Base-by-base conservation (phyloP, 2,888 invertebrate species). In the Trichacis sp. region DNA sequence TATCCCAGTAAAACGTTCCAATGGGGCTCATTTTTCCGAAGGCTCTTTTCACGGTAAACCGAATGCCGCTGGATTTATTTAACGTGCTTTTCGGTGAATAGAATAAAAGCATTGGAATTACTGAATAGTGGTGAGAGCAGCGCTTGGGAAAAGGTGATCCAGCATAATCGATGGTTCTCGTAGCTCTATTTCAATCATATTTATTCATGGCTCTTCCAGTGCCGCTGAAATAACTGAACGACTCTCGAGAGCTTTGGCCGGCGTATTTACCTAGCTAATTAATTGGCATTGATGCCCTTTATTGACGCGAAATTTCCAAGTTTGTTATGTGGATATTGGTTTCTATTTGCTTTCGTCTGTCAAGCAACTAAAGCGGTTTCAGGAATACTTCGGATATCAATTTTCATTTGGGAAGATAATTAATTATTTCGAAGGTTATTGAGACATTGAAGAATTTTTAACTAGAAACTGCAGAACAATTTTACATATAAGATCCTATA, bases 231-330 rank as follows among this genome's bases (percentile, higher is more conserved):
- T 75, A 72, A 70, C 69, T 69, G 57, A 45, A 64, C 55, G 65
- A 62, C 63, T 61, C 60, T 53, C 57, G 69, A 64, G 66, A 58
- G 62, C 33, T 52, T 45, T 19, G 14, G 43, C 30, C 24, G 33
- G 42, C 54, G 54, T 64, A 71, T 73, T 76, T 73, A 68, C 73
- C 47, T 69, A 69, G 48, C 74, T 77, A 79, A 79, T 77, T 78
- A 79, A 79, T 77, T 78, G 74, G 73, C 74, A 75, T 77, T 77
- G 75, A 76, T 78, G 74, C 73, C 64, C 68, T 75, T 67, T 70
- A 73, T 73, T 71, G 73, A 74, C 72, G 70, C 47, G 71, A 73
- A 57, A 48, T 56, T 49, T 48, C 14, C 24, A 47, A 60, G 61
- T 61, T 68, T 49, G 54, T 59, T 55, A 52, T 60, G 56, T 59